Evolutionary conservation across 1,140 invertebrate species (phyloP), one percentile per base, ranked within the genome.

Genomic region (Pteromalus puparum): DNA sequence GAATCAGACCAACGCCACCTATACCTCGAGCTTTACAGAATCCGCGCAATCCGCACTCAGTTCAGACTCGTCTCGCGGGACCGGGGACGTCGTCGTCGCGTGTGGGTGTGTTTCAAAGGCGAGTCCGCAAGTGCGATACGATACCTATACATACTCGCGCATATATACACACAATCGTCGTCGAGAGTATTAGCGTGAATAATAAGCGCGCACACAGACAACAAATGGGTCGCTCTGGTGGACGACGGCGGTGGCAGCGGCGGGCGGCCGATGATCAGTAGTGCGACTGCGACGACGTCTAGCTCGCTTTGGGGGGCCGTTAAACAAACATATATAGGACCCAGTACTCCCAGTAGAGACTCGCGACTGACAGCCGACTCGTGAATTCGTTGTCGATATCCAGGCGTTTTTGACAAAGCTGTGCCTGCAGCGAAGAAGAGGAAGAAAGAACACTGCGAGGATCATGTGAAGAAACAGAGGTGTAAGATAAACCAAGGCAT

Each of bases 201-300:
- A 30, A 73, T 38, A 28, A 28, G 30, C 70, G 30, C 70, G 12
- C 72, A 38, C 30, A 42, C 28, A 24, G 7, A 53, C 74, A 76
- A 76, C 46, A 78, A 78, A 78, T 78, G 76, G 76, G 76, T 78
- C 53, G 76, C 76, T 78, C 48, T 61, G 76, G 75, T 65, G 48
- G 76, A 78, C 53, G 28, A 24, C 53, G 53, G 26, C 42, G 21
- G 30, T 34, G 4, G 24, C 67, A 30, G 67, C 13, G 67, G 24
- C 26, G 15, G 53, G 21, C 53, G 21, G 53, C 53, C 53, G 21
- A 61, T 61, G 53, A 61, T 61, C 53, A 61, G 53, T 70, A 61
- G 53, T 70, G 26, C 67, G 28, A 30, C 67, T 70, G 15, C 26
- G 26, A 70, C 67, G 10, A 70, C 61, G 61, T 9, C 53, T 61